Conservation (phyloP, 2,888 invertebrate species). For the Pollenia amentaria region DNA sequence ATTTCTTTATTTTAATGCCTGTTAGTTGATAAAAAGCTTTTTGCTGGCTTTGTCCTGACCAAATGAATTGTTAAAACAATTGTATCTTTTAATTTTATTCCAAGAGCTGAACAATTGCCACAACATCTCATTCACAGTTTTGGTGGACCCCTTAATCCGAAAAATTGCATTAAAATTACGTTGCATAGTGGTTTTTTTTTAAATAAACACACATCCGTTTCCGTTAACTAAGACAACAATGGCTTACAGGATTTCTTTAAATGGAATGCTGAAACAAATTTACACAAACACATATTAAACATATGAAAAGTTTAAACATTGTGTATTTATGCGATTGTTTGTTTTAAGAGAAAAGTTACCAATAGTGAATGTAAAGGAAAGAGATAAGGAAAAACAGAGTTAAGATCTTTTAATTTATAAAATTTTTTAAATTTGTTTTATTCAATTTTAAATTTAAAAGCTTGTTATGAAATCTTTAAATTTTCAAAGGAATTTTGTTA, state of each 20-base stretch:
- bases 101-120: not conserved
- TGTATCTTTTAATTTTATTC: constrained; percentile 61
- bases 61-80: constrained; percentile 37
- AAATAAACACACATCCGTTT: constrained; percentile 67
- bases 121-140: constrained; percentile 8
- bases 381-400: not conserved
- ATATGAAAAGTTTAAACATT: not conserved
- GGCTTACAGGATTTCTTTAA: constrained; percentile 42
- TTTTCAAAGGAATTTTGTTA: no score
- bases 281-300: constrained; percentile 8
- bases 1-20: not conserved
- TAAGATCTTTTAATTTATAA: not conserved
- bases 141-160: constrained; percentile 5
- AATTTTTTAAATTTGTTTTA: no score
- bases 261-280: constrained; percentile 30
- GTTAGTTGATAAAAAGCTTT: not conserved
- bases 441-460: no score
- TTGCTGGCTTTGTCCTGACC: not conserved
- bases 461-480: no score
- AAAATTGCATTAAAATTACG: constrained; percentile 15
- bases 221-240: constrained; percentile 63
- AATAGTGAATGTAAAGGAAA: not conserved
- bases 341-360: not conserved
- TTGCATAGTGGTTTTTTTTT: constrained; percentile 56
- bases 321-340: not conserved